A percentile compares a stretch with the other conserved stretches of the same genome.
phyloP scores from a whole-genome alignment of 64 coral and sea anemone species.

The Montipora sp. region DNA sequence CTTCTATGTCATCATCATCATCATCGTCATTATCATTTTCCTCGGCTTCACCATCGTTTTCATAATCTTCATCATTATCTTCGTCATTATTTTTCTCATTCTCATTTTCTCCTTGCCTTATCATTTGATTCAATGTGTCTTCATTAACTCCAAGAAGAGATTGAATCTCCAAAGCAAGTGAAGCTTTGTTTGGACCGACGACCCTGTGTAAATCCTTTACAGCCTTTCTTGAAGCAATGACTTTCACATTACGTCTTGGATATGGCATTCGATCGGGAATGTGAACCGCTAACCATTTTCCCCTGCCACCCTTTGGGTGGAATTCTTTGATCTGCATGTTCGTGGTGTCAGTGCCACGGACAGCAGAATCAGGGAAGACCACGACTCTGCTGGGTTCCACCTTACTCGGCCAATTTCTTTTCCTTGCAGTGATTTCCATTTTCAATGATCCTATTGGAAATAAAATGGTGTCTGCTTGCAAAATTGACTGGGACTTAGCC shows the following conservation, averaged over 20 bases:
- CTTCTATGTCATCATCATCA: constrained; percentile 23
- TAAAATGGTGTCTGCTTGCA: neutral
- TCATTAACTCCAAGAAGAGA: constrained; percentile 83
- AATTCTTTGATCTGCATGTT: constrained; percentile 97
- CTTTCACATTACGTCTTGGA: constrained; percentile 72
- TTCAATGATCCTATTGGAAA: neutral
- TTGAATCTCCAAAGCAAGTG: constrained; percentile 82
- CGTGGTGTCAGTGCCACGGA: constrained; percentile 69
- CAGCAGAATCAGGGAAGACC: constrained; percentile 78
- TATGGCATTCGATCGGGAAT: constrained; percentile 79
- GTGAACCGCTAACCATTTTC: constrained; percentile 90
- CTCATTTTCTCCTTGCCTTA: constrained; percentile 48
- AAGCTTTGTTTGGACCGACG: constrained; percentile 84
- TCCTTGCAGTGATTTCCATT: neutral
- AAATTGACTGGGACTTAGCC: neutral
- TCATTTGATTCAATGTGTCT: constrained; percentile 75
- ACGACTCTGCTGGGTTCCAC: constrained; percentile 93
- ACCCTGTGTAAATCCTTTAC: constrained; percentile 83
- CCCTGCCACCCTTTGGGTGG: constrained; percentile 56
- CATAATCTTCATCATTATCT: constrained; percentile 19
- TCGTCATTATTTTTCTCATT: constrained; percentile 22
- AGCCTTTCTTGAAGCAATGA: constrained; percentile 81
- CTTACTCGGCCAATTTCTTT: constrained; percentile 26
- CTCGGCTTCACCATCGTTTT: neutral
- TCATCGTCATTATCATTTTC: constrained; percentile 26